Percentiles rank a stretch among this genome's conserved stretches.
phyloP scores from a whole-genome alignment of 2,797 vertebrate species.

The Peromyscus nudipes region DNA sequence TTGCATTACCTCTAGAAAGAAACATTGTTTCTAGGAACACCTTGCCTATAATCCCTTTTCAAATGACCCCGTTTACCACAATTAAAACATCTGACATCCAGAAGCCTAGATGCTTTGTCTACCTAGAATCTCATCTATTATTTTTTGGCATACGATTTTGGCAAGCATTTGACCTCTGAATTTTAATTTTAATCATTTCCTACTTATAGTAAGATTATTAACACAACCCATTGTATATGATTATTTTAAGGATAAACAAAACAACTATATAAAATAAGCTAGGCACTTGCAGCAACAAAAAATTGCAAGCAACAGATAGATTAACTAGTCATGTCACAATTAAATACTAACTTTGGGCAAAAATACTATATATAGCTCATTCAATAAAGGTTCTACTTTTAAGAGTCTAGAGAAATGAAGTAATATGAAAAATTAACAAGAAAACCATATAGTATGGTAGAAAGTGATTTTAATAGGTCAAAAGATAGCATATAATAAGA shows the following conservation, averaged over 20 bases:
- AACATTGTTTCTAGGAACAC: not conserved
- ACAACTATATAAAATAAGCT: not conserved
- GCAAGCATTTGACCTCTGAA: not conserved
- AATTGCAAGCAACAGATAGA: not conserved
- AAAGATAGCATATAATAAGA: not conserved
- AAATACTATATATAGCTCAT: not conserved
- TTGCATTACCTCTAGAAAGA: not conserved
- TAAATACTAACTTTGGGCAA: not conserved
- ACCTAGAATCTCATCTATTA: not conserved
- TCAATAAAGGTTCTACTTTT: not conserved
- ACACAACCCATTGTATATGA: not conserved
- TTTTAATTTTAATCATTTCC: constrained; percentile 3
- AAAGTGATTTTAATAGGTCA: not conserved
- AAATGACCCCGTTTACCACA: not conserved
- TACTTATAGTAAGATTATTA: constrained; percentile 27
- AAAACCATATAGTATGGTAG: not conserved
- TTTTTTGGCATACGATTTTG: not conserved
- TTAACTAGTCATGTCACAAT: not conserved
- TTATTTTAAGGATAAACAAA: constrained; percentile 47
- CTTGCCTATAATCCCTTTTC: not conserved
- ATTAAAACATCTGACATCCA: not conserved
- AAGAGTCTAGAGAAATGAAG: constrained; percentile 21
- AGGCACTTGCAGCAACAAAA: not conserved
- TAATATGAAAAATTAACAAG: not conserved
- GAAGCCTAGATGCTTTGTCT: not conserved